Base-by-base conservation (phyloP, 2,797 vertebrate genomes). In the Presbytis comata region DNA sequence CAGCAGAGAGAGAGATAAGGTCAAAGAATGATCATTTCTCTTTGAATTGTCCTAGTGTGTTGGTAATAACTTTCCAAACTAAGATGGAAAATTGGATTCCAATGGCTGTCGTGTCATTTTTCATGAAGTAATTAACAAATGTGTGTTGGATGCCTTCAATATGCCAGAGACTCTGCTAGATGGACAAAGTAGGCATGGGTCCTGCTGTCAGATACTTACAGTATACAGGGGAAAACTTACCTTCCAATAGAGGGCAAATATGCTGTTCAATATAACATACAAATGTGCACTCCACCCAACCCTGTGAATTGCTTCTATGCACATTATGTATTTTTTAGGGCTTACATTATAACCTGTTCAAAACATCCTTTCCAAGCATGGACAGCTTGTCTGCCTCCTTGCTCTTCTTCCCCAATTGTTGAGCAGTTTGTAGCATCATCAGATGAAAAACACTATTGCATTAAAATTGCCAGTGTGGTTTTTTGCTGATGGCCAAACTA, bases 361-460 rank as follows among this genome's bases (percentile, higher is more conserved):
- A 14, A 61, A 22, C 6, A 75, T 48, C 75, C 59, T 74, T 93
- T 64, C 74, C 41, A 59, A 80, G 19, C 26, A 57, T 53, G 44
- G 24, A 57, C 44, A 85, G 85, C n/a, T 79, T 57, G 17, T 14
- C 36, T 93, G 28, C 48, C 70, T 90, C 85, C 2, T n/a, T 36
- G 22, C 79, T 30, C 50, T 82, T 30, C 50, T 91, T 55, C 33
- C 75, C 81, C n/a, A 36, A 16, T 57, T 50, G 57, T 41, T 36
- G 55, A 92, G 44, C 74, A 59, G 64, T 89, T 91, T 96, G 74
- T 50, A 96, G 80, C 46, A 86, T 76, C 76, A 92, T 97, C 80
- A 96, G 72, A 97, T 24, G 46, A 76, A 92, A 97, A 91, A 24
- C 17, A n/a, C 24, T 41, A 13, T 55, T 50, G 48, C 16, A 17